Evolutionary conservation across 2,888 invertebrate genomes (phyloP).

Genomic region (Vannuccia rotundouncinata): DNA sequence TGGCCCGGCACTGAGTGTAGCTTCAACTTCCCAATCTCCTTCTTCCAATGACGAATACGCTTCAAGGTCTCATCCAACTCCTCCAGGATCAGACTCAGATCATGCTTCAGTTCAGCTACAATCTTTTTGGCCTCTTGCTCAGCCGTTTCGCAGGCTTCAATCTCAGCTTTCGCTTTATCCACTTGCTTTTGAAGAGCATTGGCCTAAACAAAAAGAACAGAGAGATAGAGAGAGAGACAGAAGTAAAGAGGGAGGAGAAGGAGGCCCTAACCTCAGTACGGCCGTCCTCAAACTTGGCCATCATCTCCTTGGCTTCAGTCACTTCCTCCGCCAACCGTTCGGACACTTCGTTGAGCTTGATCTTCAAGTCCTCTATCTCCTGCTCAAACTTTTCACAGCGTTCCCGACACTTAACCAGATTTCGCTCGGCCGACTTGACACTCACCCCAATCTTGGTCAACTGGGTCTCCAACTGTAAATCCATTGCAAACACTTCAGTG

Average conservation of each 20-base stretch:
- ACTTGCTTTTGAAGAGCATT: constrained; percentile 37
- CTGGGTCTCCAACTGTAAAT: too few relatives aligned
- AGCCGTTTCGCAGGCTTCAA: constrained; percentile 59
- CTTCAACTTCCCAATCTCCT: constrained; percentile 48
- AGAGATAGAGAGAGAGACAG: neutral
- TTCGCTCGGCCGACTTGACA: constrained; percentile 60
- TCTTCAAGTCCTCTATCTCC: neutral
- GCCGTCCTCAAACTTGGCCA: too few relatives aligned
- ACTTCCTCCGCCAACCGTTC: too few relatives aligned
- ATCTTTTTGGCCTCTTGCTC: neutral
- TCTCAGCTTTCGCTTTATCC: constrained; percentile 41
- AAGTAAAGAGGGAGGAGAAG: too few relatives aligned
- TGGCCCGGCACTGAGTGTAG: constrained; percentile 38
- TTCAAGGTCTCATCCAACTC: constrained; percentile 53
- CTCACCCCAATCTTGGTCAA: constrained; percentile 59
- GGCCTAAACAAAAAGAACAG: too few relatives aligned
- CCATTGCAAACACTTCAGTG: too few relatives aligned
- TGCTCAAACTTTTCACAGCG: neutral
- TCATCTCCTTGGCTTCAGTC: too few relatives aligned
- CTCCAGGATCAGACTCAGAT: too few relatives aligned
- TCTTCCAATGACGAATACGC: constrained; percentile 55
- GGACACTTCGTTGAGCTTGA: too few relatives aligned
- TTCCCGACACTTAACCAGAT: constrained; percentile 46
- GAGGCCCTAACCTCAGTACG: too few relatives aligned
- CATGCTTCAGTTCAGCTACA: too few relatives aligned